Conservation (phyloP, 2,113 vertebrate genomes). For the Zootoca vivipara region DNA sequence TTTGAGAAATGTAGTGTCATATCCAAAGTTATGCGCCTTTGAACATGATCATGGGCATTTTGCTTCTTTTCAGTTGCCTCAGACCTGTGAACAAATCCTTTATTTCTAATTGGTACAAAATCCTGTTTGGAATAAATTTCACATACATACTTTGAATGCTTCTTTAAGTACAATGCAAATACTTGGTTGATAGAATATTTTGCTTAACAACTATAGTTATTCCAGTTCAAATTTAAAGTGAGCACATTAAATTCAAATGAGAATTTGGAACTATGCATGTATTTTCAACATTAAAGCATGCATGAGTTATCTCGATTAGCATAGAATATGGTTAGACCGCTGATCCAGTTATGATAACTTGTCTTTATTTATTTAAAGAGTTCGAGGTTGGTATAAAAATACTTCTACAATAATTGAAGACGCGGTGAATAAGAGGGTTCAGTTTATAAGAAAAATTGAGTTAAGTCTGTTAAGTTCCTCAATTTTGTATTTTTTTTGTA, state of each 20-base stretch:
- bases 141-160: neutral
- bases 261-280: neutral
- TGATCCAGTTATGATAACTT: neutral
- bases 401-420: neutral
- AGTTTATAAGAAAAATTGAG: neutral
- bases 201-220: neutral
- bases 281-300: neutral
- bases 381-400: neutral
- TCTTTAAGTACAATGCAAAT: neutral
- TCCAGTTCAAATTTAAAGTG: neutral
- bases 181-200: neutral
- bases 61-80: slow-evolving; percentile 2
- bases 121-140: neutral
- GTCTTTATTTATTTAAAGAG: neutral
- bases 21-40: neutral
- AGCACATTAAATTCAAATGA: neutral
- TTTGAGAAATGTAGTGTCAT: rapidly evolving
- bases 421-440: neutral
- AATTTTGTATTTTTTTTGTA: no score
- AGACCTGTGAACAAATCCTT: neutral
- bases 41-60: neutral
- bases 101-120: neutral
- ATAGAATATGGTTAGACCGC: neutral
- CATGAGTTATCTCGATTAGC: neutral
- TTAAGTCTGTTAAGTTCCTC: neutral